A percentile compares a stretch with the other conserved stretches of the same genome.
phyloP scores from a whole-genome alignment of 2,797 vertebrate species.

The Acropternis orthonyx region DNA sequence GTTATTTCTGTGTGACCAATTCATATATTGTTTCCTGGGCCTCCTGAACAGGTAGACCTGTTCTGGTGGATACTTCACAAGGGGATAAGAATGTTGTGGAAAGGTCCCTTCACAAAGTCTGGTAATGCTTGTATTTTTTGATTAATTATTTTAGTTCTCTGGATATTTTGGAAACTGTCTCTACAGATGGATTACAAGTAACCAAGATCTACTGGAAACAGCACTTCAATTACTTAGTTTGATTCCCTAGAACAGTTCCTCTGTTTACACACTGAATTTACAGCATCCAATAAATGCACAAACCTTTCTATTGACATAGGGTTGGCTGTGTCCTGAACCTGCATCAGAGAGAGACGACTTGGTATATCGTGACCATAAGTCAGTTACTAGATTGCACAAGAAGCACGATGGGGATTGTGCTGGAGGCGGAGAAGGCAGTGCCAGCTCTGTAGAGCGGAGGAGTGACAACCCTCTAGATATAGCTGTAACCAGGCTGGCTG shows the following conservation, averaged over 20 bases:
- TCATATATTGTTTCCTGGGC: not conserved
- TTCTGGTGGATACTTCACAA: not conserved
- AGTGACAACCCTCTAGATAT: slow-evolving; percentile 99
- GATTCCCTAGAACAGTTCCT: slow-evolving; percentile 57
- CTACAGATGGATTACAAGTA: slow-evolving; percentile 61
- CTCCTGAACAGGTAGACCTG: not conserved
- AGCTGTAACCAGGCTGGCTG: slow-evolving; percentile 98
- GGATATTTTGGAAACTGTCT: slow-evolving; percentile 64
- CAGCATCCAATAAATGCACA: slow-evolving; percentile 63
- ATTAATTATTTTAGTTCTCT: slow-evolving; percentile 64
- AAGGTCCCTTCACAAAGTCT: slow-evolving; percentile 7
- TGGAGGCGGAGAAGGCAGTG: slow-evolving; percentile 82
- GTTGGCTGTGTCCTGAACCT: slow-evolving; percentile 94
- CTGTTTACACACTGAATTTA: slow-evolving; percentile 25
- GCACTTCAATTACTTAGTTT: slow-evolving; percentile 56
- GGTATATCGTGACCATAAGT: slow-evolving; percentile 97
- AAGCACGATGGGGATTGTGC: slow-evolving; percentile 83
- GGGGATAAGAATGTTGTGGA: not conserved
- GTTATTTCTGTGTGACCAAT: not conserved
- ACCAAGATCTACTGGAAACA: slow-evolving; percentile 58
- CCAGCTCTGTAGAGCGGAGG: slow-evolving; percentile 87
- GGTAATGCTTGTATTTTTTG: slow-evolving; percentile 30
- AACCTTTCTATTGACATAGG: slow-evolving; percentile 84
- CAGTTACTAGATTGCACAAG: slow-evolving; percentile 79
- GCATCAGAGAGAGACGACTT: slow-evolving; percentile 97